Evolutionary conservation across 2,888 invertebrate species (phyloP).

Genomic region (Resseliella maxima): DNA sequence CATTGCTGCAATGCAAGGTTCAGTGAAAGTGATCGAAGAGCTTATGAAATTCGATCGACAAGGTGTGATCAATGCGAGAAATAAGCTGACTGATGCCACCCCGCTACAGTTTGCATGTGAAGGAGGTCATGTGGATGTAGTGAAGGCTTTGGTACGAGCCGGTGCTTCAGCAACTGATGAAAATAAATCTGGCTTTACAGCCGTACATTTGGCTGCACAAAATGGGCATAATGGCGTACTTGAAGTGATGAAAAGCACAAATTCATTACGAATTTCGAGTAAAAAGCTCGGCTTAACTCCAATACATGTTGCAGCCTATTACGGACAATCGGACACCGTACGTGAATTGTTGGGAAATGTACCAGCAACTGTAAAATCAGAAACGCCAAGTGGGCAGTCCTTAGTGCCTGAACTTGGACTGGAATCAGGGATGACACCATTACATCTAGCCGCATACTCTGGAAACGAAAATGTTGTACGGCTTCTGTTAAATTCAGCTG

Average conservation of each 20-base stretch:
- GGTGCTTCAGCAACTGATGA: conserved; percentile 98
- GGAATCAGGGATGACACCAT: conserved; percentile 97
- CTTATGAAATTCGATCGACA: conserved; percentile 98
- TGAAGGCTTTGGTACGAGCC: conserved; percentile 91
- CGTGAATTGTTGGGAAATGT: conserved; percentile 92
- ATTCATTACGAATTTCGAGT: conserved; percentile 89
- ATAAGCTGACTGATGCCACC: conserved; percentile 96
- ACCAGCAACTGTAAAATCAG: conserved; percentile 95
- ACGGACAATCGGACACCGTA: conserved; percentile 95
- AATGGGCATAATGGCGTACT: conserved; percentile 94
- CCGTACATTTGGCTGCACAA: conserved; percentile 95
- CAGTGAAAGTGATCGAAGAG: conserved; percentile 97
- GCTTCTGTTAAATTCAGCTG: conserved; percentile 90
- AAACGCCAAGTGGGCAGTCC: conserved; percentile 87
- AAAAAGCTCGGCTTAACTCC: conserved; percentile 97
- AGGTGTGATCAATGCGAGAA: conserved; percentile 95
- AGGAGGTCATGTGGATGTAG: conserved; percentile 97
- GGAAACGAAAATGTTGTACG: conserved; percentile 99
- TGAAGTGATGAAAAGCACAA: conserved; percentile 88
- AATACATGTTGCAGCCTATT: conserved; percentile 96
- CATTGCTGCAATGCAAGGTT: conserved; percentile 98
- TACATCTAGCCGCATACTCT: conserved; percentile 96
- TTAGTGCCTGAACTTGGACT: conserved; percentile 88
- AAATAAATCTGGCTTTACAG: conserved; percentile 94
- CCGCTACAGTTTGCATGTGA: conserved; percentile 97